Base-by-base conservation (phyloP, 2,888 invertebrate genomes). In the Leptinotarsa tumamoca region DNA sequence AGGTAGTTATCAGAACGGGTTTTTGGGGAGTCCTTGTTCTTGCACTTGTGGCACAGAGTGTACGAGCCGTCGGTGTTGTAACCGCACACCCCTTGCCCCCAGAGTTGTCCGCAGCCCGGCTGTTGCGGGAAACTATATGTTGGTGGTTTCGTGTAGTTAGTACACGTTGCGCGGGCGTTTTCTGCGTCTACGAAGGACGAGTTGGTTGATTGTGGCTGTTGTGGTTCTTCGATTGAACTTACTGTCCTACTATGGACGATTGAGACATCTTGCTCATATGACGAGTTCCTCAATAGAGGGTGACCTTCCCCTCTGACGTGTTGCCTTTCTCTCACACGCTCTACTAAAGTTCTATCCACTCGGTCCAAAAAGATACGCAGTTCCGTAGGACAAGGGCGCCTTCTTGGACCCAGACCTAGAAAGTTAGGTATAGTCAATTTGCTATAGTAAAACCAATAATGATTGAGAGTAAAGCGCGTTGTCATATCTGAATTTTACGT, bases 41-140 rank as follows among this genome's bases (percentile, higher is more conserved):
- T 88, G 80, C 92, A 92, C 33, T 88, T 87, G 63, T 87, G 88
- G 81, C 92, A 92, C 81, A 91, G 85, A 69, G 90, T 84, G 80
- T 91, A 90, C 79, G 86, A 88, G 21, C 88, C 87, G 72, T 88
- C 89, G 81, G 85, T 75, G 58, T 88, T 79, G 86, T 83, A 68
- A 87, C 86, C 86, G 74, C 90, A 89, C 23, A 91, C 91, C 82
- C 92, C 91, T 70, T 86, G 87, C 3, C 90, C 90, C 71, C 89
- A 88, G 54, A 23, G 71, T 68, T 68, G 68, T 54, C 90, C 90
- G 86, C 92, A 92, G 4, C 92, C 92, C 14, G 91, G 90, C 85
- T 92, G 92, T 17, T 88, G 85, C 0, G 87, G 85, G 43, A 88
- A 84, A 89, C 91, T 86, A 82, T 88, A 88, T 4, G 87, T 84